Percentiles rank a stretch among this genome's conserved stretches.
Evolutionary conservation across 2,888 invertebrate species (phyloP).

Genomic region (Dynastes maya): DNA sequence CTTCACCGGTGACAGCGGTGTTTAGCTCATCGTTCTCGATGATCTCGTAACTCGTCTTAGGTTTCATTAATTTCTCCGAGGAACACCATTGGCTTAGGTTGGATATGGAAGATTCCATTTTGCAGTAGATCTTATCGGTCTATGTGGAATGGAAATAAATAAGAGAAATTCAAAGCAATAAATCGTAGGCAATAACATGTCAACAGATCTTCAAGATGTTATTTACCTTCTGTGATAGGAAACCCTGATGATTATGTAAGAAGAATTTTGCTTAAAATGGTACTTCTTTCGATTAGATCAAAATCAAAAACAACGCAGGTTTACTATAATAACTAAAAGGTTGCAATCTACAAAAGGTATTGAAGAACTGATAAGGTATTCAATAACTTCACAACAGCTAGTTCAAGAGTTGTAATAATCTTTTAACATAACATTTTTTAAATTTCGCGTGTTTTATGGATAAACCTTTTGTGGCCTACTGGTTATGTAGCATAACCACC

Average conservation of each 20-base stretch:
- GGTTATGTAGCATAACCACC: too few species aligned
- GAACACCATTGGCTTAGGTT: conserved; percentile 32
- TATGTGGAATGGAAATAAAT: not conserved
- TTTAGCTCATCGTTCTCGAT: conserved; percentile 57
- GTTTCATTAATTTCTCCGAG: conserved; percentile 52
- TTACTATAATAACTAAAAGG: not conserved
- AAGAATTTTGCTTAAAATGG: too few species aligned
- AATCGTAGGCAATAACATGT: too few species aligned
- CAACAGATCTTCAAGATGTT: not conserved
- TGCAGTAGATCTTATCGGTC: not conserved
- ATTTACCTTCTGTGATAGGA: not conserved
- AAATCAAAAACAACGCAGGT: not conserved
- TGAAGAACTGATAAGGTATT: too few species aligned
- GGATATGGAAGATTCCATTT: not conserved
- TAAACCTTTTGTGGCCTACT: too few species aligned
- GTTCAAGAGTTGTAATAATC: too few species aligned
- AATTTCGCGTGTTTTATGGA: too few species aligned
- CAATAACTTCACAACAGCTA: too few species aligned
- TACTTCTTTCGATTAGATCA: too few species aligned
- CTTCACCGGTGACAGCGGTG: conserved; percentile 54
- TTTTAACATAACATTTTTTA: too few species aligned
- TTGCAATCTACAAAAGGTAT: not conserved
- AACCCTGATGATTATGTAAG: too few species aligned
- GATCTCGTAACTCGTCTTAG: conserved; percentile 54
- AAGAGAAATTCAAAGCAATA: not conserved